A percentile compares a stretch with the other conserved stretches of the same genome.
These are phyloP conservation scores for Prenolepis imparis DNA, from an alignment of 2,888 invertebrate species.

Conservation along the genomic window DNA sequence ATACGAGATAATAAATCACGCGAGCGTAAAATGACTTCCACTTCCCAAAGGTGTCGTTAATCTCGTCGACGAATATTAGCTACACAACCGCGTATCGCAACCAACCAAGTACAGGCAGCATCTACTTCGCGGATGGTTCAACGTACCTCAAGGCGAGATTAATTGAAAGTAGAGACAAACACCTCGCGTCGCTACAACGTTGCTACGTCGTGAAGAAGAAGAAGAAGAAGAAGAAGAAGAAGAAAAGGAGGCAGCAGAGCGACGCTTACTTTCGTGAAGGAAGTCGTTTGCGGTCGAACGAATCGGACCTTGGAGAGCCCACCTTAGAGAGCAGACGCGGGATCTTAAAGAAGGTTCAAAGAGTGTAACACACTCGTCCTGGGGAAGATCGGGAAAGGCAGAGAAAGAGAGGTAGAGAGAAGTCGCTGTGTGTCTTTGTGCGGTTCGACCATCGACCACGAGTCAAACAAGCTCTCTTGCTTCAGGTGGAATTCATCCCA, in stretches of 20 bases:
- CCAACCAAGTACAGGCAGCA: not conserved
- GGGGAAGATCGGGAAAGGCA: slow-evolving; percentile 12
- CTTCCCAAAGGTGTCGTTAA: slow-evolving; percentile 22
- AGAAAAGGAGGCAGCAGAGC: slow-evolving; percentile 29
- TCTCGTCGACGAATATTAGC: slow-evolving; percentile 34
- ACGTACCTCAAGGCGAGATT: slow-evolving; percentile 39
- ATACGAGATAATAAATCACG: slow-evolving; percentile 20
- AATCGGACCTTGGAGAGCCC: slow-evolving; percentile 66
- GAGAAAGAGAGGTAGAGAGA: slow-evolving; percentile 11
- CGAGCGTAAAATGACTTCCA: slow-evolving; percentile 18
- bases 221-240: slow-evolving; percentile 26
- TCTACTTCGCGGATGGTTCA: slow-evolving; percentile 32
- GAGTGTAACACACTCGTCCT: slow-evolving; percentile 41
- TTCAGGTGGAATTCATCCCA: slow-evolving; percentile 54
- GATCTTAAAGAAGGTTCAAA: slow-evolving; percentile 45
- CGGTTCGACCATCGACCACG: slow-evolving; percentile 59
- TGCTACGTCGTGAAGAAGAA: slow-evolving; percentile 5
- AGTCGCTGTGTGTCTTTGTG: slow-evolving; percentile 54
- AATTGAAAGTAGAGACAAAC: slow-evolving; percentile 48
- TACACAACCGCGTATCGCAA: not conserved
- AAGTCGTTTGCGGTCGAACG: slow-evolving; percentile 69
- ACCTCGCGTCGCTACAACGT: not conserved
- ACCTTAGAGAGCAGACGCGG: slow-evolving; percentile 45
- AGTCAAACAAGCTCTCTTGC: slow-evolving; percentile 41
- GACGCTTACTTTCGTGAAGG: slow-evolving; percentile 51